These are phyloP conservation scores for Lasioglossum calceatum DNA, from an alignment of 2,888 invertebrate genomes.

Conservation along the genomic window DNA sequence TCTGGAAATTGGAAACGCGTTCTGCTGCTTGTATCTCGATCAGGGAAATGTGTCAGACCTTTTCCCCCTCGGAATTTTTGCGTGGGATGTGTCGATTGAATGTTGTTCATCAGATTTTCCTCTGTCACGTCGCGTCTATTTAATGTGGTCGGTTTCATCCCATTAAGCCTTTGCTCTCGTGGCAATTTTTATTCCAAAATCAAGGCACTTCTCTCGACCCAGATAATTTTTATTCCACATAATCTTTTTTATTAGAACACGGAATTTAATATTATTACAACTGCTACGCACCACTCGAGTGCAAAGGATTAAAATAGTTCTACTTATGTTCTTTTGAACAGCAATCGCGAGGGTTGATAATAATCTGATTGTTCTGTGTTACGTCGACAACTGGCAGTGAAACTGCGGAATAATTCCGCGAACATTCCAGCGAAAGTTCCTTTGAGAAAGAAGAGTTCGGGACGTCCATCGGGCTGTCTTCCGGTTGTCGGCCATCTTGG, in stretches of 20 bases:
- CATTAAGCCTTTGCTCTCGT: too few relatives aligned
- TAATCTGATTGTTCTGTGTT: too few relatives aligned
- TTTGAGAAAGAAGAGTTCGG: not conserved
- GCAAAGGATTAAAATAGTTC: too few relatives aligned
- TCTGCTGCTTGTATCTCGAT: not conserved
- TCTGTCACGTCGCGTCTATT: not conserved
- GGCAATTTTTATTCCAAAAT: too few relatives aligned
- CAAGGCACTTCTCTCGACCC: too few relatives aligned
- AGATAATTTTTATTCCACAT: too few relatives aligned
- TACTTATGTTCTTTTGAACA: too few relatives aligned
- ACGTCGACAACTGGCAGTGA: not conserved
- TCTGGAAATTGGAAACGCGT: not conserved
- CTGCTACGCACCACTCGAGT: too few relatives aligned
- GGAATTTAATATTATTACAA: too few relatives aligned
- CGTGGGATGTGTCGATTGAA: not conserved
- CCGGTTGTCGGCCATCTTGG: constrained; percentile 8
- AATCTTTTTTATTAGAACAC: too few relatives aligned
- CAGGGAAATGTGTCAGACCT: not conserved
- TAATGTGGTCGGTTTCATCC: too few relatives aligned
- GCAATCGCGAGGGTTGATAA: too few relatives aligned
- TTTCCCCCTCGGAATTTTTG: not conserved
- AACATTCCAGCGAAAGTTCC: not conserved
- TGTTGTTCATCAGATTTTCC: not conserved
- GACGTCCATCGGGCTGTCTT: not conserved
- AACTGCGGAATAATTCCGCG: not conserved